Base-by-base conservation (phyloP, 2,797 vertebrate species). In the Sebastes wilsoni region DNA sequence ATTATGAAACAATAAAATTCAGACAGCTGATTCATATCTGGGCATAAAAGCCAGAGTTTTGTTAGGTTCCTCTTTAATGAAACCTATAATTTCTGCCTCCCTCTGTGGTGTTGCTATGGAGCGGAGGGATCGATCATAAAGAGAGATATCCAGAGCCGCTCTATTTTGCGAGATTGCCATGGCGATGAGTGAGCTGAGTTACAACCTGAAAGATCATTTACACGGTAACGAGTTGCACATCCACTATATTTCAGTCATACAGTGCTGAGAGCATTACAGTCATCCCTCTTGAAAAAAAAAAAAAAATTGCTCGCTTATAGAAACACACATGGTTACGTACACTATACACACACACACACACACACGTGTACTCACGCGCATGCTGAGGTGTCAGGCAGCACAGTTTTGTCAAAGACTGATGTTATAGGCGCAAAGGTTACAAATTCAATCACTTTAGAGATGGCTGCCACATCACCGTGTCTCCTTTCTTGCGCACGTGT, bases 1-100 rank as follows among this genome's bases (percentile, higher is more conserved):
- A 92, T 91, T 91, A 92, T 89, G 88, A 92, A 93, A 93, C 86
- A 91, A 93, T 94, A 94, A 94, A 93, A 92, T 77, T 18, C 73
- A 77, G 91, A 92, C 89, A 88, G 90, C 77, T 93, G 93, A 95
- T 94, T 95, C 87, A 94, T 93, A 93, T 90, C 80, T 76, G 78
- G 82, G 83, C 87, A 92, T 93, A 94, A 95, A 93, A 87, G 72
- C 81, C 78, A 78, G 86, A 92, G 85, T 93, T 94, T 93, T 92
- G 88, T 92, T 92, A 82, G 92, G 90, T 91, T 87, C 82, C 82
- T 68, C 66, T 90, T 92, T 93, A 94, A 94, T 94, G 92, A 93
- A 94, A 93, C 86, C 92, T 85, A 94, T 93, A 72, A 91, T 92
- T 94, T 91, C 82, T 91, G 81, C 83, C 81, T 88, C 81, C 75